These are phyloP conservation scores for Vanessa atalanta DNA, from an alignment of 1,140 invertebrate genomes.

Conservation along the genomic window DNA sequence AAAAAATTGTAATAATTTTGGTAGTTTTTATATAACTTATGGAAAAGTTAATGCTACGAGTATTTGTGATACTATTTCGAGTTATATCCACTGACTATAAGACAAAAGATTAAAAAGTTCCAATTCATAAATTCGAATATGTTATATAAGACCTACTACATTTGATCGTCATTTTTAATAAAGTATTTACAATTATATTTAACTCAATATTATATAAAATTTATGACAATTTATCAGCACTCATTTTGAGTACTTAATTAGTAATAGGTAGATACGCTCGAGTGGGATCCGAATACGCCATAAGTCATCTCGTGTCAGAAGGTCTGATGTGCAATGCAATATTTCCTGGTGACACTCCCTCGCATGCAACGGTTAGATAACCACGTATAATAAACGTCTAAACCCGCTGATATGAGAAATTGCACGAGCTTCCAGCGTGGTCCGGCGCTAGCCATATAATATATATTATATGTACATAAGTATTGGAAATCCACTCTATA, in stretches of 20 bases:
- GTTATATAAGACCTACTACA: too few relatives aligned
- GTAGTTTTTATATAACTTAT: too few relatives aligned
- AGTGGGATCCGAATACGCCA: background rate
- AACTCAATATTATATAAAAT: too few relatives aligned
- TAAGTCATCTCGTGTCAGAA: conserved; percentile 19
- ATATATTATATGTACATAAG: conserved; percentile 3
- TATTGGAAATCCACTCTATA: background rate
- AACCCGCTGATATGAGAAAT: conserved; percentile 34
- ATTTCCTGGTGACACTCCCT: conserved; percentile 24
- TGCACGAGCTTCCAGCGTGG: conserved; percentile 24
- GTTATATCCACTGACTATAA: too few relatives aligned
- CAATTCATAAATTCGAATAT: too few relatives aligned
- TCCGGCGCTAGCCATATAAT: conserved; percentile 7
- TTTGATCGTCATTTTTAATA: too few relatives aligned
- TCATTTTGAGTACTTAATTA: background rate
- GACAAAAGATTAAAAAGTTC: too few relatives aligned
- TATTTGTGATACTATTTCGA: too few relatives aligned
- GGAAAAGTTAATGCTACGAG: too few relatives aligned
- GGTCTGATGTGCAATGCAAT: conserved; percentile 29
- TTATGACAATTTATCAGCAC: too few relatives aligned
- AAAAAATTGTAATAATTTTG: too few relatives aligned
- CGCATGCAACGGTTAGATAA: conserved; percentile 33
- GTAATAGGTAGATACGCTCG: background rate
- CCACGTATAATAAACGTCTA: conserved; percentile 34
- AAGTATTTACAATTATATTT: too few relatives aligned